Base-by-base conservation (phyloP, 2,113 vertebrate species). In the Morone saxatilis region DNA sequence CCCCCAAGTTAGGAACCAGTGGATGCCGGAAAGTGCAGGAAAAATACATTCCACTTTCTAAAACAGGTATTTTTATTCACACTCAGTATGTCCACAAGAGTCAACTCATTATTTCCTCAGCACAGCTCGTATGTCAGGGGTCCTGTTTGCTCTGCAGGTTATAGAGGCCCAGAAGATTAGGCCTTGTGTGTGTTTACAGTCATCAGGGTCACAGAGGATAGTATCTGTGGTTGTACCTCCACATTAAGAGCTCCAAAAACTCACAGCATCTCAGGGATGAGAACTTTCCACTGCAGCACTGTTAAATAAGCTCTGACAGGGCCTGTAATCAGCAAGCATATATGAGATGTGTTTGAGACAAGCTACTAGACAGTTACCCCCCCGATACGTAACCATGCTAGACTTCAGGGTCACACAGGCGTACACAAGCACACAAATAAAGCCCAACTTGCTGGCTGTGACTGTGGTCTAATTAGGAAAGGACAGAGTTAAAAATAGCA, bases 401-500 rank as follows among this genome's bases (percentile, higher is more conserved):
- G 62, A 78, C 81, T 78, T 59, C 48, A 59, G 80, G 78, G 87
- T 82, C 81, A 80, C 53, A 47, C 41, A 76, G 59, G 62, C 20
- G 1, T 20, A 84, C 20, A 67, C 62, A 86, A 65, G 83, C 79
- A 61, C 51, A 81, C 73, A 57, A 70, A 77, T 14, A n/a, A 31
- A 76, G 14, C 40, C 77, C 10, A 61, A 61, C 50, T 57, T 16
- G 25, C 57, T 73, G 81, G 77, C 78, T 83, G 76, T 80, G 81
- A 71, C 81, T 85, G 78, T 57, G 87, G 84, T 85, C 80, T 54
- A 74, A 76, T 69, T 62, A 67, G 79, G 78, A 83, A 85, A 88
- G 76, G 80, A 84, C 84, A 80, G 31, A 65, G 79, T 89, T 94
- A 91, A 91, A 95, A 94, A 92, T 94, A 95, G 86, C 74, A 54